A percentile compares a stretch with the other conserved stretches of the same genome.
phyloP scores from a whole-genome alignment of 2,888 invertebrate genomes.

The Stratiomys singularior region DNA sequence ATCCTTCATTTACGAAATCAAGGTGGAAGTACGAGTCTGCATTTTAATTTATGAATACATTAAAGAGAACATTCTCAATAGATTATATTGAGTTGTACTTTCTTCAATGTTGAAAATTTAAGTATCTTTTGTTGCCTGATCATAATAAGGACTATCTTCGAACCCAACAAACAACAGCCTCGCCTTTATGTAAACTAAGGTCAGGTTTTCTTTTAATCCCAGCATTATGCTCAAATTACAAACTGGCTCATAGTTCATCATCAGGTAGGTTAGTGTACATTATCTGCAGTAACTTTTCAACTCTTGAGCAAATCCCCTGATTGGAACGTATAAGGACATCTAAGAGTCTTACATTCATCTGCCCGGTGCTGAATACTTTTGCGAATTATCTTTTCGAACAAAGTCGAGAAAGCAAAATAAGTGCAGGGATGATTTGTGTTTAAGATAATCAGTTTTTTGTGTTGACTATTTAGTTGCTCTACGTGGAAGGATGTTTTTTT shows the following conservation, averaged over 20 bases:
- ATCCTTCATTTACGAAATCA: no score
- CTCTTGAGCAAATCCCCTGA: constrained; percentile 18
- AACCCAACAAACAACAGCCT: no score
- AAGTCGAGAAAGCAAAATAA: constrained; percentile 38
- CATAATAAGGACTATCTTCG: no score
- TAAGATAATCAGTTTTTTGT: constrained; percentile 20
- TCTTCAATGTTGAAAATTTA: no score
- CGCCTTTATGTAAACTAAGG: no score
- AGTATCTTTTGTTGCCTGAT: no score
- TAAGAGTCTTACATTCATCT: constrained; percentile 23
- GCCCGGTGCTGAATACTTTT: constrained; percentile 23
- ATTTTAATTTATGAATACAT: no score
- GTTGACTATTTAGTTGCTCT: not conserved
- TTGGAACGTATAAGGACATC: not conserved
- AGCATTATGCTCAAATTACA: constrained; percentile 44
- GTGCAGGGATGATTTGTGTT: constrained; percentile 25
- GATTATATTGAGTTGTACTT: no score
- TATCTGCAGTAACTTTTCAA: constrained; percentile 44
- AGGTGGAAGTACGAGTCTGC: no score
- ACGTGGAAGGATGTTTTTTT: constrained; percentile 8
- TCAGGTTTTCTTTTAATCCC: constrained; percentile 26
- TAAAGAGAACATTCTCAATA: no score
- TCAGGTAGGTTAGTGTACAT: constrained; percentile 19
- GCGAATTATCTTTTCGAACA: constrained; percentile 42
- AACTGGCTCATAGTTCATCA: constrained; percentile 10